These are phyloP conservation scores for Augochlorella aurata DNA, from an alignment of 2,888 invertebrate species.

Conservation along the genomic window DNA sequence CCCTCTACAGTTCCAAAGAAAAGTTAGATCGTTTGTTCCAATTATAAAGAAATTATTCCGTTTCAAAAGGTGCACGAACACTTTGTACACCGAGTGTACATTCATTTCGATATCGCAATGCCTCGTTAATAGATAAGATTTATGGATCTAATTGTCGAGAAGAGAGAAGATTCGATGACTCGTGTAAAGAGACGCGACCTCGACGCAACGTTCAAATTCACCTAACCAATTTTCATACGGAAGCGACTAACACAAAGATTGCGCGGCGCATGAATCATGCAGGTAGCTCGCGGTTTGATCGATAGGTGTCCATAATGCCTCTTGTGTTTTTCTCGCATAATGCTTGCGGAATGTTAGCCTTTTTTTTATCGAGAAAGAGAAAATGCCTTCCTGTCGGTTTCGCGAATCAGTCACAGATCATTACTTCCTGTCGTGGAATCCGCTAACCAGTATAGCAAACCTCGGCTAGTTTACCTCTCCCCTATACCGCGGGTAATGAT, in stretches of 20 bases:
- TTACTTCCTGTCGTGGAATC: background rate
- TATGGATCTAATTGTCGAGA: too few relatives aligned
- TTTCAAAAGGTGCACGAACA: too few relatives aligned
- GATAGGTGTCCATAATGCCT: conserved; percentile 24
- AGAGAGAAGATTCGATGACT: background rate
- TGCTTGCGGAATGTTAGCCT: conserved; percentile 1
- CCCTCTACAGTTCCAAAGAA: too few relatives aligned
- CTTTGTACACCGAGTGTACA: too few relatives aligned
- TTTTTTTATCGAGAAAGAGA: conserved; percentile 6
- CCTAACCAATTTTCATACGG: background rate
- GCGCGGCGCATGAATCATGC: conserved; percentile 8
- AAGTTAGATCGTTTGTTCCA: too few relatives aligned
- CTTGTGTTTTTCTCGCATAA: conserved; percentile 13
- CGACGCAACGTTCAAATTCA: background rate
- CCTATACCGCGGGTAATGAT: conserved; percentile 25
- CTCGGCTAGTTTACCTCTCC: background rate
- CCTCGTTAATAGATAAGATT: too few relatives aligned
- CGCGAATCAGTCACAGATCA: conserved; percentile 23
- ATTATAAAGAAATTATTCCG: too few relatives aligned
- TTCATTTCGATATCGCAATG: too few relatives aligned
- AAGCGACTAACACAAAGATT: background rate
- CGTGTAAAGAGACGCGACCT: background rate
- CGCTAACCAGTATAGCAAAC: conserved; percentile 22
- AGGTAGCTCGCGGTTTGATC: conserved; percentile 1
- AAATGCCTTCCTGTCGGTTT: conserved; percentile 32